These are phyloP conservation scores for Achlya flavicornis DNA, from an alignment of 2,888 invertebrate genomes.

Conservation along the genomic window DNA sequence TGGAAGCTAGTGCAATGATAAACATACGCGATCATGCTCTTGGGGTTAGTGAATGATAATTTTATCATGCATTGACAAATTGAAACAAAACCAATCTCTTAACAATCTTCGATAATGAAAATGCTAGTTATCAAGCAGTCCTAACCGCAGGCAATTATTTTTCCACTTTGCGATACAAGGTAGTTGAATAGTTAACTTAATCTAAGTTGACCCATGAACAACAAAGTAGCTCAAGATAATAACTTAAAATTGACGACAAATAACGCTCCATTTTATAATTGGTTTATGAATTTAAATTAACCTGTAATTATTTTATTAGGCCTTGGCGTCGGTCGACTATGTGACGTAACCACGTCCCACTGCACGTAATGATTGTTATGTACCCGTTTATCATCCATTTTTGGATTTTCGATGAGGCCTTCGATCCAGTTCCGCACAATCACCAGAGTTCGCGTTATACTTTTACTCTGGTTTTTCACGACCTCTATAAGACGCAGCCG, in stretches of 20 bases:
- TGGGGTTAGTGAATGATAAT: no score
- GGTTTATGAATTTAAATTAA: slow-evolving; percentile 30
- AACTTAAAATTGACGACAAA: slow-evolving; percentile 33
- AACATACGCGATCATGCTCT: no score
- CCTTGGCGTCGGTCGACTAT: slow-evolving; percentile 22
- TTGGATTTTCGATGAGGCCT: slow-evolving; percentile 68
- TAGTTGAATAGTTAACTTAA: slow-evolving; percentile 6
- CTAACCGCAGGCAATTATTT: not conserved
- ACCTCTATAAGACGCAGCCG: slow-evolving; percentile 49
- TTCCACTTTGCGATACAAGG: slow-evolving; percentile 9
- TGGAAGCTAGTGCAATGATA: no score
- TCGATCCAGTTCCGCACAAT: slow-evolving; percentile 73
- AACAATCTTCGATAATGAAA: not conserved
- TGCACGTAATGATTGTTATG: slow-evolving; percentile 19
- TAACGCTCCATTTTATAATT: slow-evolving; percentile 39
- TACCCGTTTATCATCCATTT: slow-evolving; percentile 67
- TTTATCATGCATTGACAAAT: not conserved
- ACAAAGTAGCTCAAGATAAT: slow-evolving; percentile 7
- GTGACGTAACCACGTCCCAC: slow-evolving; percentile 40
- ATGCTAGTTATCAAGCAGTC: not conserved
- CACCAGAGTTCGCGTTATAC: slow-evolving; percentile 56
- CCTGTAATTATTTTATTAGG: slow-evolving; percentile 31
- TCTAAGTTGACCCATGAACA: slow-evolving; percentile 14
- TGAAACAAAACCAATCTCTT: not conserved
- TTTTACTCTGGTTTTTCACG: slow-evolving; percentile 76